Evolutionary conservation across 2,888 invertebrate genomes (phyloP).

Genomic region (Cyclophora albipunctata): DNA sequence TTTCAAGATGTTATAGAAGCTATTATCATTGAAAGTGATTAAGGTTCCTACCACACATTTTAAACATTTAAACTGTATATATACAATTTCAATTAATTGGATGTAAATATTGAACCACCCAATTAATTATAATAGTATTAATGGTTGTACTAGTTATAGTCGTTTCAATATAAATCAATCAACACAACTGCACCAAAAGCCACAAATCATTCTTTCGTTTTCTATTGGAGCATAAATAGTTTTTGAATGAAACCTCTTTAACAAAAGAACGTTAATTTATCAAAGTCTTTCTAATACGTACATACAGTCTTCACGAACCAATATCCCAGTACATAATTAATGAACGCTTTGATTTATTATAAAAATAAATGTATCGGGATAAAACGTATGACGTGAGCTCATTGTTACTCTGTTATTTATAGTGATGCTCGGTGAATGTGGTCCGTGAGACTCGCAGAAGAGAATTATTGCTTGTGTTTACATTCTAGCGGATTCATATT

Average conservation of each 20-base stretch:
- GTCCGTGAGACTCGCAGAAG: conserved; percentile 16
- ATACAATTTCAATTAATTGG: too few species aligned
- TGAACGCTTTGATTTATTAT: conserved; percentile 40
- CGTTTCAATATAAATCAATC: not conserved
- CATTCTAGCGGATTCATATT: conserved; percentile 10
- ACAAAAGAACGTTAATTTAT: conserved; percentile 13
- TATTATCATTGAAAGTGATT: not conserved
- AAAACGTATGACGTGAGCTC: conserved; percentile 23
- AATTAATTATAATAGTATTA: not conserved
- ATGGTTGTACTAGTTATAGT: not conserved
- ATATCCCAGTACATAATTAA: conserved; percentile 37
- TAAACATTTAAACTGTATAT: not conserved
- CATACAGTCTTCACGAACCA: not conserved
- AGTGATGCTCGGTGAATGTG: conserved; percentile 19
- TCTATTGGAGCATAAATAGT: conserved; percentile 12
- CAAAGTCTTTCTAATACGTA: conserved; percentile 20
- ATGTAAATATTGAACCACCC: too few species aligned
- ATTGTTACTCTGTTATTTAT: conserved; percentile 30
- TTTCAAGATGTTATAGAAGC: not conserved
- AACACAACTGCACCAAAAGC: too few species aligned
- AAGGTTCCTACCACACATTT: not conserved
- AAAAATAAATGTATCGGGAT: conserved; percentile 32
- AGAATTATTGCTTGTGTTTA: conserved; percentile 15
- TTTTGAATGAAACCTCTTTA: not conserved
- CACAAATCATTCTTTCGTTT: conserved; percentile 11